A percentile compares a stretch with the other conserved stretches of the same genome.
Evolutionary conservation across 2,888 invertebrate species (phyloP).

Genomic region (Cephus pulcher): DNA sequence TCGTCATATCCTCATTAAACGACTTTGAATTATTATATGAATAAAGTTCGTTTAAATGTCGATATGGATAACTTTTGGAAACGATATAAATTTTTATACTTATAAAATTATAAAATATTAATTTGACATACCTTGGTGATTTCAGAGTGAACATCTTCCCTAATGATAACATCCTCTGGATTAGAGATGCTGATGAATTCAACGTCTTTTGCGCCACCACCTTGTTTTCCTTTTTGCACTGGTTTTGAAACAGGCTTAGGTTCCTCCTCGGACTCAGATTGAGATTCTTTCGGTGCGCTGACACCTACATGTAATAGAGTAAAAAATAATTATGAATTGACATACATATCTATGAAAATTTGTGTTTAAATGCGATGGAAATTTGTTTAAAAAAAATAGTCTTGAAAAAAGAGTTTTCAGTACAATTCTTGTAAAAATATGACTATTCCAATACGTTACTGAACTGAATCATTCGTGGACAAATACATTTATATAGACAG

Average conservation of each 20-base stretch:
- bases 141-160: constrained; percentile 62
- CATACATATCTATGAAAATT: not conserved
- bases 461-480: too few species aligned
- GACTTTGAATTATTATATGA: not conserved
- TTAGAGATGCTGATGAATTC: constrained; percentile 72
- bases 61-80: too few species aligned
- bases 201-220: constrained; percentile 53
- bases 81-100: too few species aligned
- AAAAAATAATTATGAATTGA: constrained; percentile 3
- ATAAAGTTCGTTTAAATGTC: constrained; percentile 26
- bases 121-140: constrained; percentile 51
- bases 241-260: constrained; percentile 24
- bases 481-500: too few species aligned
- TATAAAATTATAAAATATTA: too few species aligned
- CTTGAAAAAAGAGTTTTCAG: not conserved
- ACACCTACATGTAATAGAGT: constrained; percentile 35
- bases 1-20: not conserved
- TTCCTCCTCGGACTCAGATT: constrained; percentile 46
- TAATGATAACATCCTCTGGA: constrained; percentile 69
- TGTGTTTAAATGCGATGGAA: not conserved
- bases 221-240: constrained; percentile 34
- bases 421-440: not conserved
- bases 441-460: too few species aligned
- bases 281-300: constrained; percentile 40
- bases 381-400: not conserved